Conservation (phyloP, 2,113 vertebrate genomes). For the Melanerpes aurifrons region DNA sequence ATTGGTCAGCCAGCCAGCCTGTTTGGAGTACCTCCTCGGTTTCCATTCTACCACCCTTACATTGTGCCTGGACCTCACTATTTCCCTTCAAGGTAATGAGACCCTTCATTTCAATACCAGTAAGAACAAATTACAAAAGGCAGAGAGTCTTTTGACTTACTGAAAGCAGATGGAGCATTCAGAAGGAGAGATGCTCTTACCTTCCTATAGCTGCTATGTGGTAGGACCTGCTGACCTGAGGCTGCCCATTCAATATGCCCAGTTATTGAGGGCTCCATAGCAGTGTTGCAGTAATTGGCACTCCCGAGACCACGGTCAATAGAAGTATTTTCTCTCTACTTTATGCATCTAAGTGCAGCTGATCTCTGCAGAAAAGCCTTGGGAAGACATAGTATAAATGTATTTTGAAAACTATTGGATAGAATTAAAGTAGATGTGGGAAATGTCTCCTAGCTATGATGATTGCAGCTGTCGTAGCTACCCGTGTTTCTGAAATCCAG, state of each 20-base stretch:
- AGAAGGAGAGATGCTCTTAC: not conserved
- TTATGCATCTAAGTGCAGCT: not conserved
- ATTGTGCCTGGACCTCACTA: constrained; percentile 77
- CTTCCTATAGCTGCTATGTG: not conserved
- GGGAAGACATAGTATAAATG: not conserved
- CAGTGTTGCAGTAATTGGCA: not conserved
- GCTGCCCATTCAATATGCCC: not conserved
- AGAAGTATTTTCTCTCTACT: not conserved
- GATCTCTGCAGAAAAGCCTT: not conserved
- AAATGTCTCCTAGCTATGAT: not conserved
- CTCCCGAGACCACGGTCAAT: not conserved
- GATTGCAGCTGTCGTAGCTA: not conserved
- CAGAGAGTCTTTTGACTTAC: not conserved
- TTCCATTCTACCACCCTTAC: constrained; percentile 73
- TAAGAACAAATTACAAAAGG: not conserved
- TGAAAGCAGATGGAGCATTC: not conserved
- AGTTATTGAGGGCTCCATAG: not conserved
- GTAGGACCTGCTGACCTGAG: not conserved
- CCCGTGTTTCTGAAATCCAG: not conserved
- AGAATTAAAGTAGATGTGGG: not conserved
- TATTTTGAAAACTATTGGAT: not conserved
- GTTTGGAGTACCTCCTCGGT: constrained; percentile 64
- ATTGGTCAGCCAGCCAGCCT: constrained; percentile 52
- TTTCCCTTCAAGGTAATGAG: constrained; percentile 80
- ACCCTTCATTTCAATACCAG: not conserved